Conservation (phyloP, 2,113 vertebrate genomes). For the Epinephelus lanceolatus region DNA sequence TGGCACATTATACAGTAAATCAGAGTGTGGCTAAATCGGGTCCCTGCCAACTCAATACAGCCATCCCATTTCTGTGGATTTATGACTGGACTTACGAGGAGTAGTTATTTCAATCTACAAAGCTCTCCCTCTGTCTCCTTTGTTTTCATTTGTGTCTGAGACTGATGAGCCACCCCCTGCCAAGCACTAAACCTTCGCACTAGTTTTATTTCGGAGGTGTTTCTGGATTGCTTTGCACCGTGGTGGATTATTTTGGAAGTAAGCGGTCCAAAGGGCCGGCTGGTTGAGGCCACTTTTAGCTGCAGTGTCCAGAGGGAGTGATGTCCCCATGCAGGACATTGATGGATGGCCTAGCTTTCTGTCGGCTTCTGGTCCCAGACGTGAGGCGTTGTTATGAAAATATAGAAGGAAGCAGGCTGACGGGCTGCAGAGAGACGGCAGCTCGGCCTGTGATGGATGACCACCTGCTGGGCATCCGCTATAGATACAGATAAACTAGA, state of each 20-base stretch:
- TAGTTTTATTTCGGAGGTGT: slow-evolving; percentile 53
- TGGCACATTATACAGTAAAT: slow-evolving; percentile 67
- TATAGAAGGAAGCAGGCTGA: slow-evolving; percentile 60
- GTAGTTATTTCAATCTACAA: slow-evolving; percentile 47
- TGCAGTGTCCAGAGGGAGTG: slow-evolving; percentile 64
- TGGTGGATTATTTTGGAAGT: slow-evolving; percentile 66
- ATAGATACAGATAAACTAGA: slow-evolving; percentile 29
- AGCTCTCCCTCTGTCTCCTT: background rate
- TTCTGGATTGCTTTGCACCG: slow-evolving; percentile 68
- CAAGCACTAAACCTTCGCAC: slow-evolving; percentile 1
- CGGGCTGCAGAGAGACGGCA: slow-evolving; percentile 35
- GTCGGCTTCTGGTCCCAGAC: slow-evolving; percentile 55
- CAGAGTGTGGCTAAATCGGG: slow-evolving; percentile 50
- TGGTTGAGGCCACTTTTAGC: slow-evolving; percentile 67
- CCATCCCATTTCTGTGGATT: slow-evolving; percentile 64
- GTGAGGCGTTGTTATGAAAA: slow-evolving; percentile 69
- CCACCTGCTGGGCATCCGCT: slow-evolving; percentile 26
- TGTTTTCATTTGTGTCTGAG: slow-evolving; percentile 45
- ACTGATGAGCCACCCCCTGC: slow-evolving; percentile 29
- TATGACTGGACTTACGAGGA: slow-evolving; percentile 51
- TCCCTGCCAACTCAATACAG: slow-evolving; percentile 54
- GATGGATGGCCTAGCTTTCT: slow-evolving; percentile 80
- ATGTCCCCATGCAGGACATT: slow-evolving; percentile 61
- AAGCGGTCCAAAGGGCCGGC: slow-evolving; percentile 53
- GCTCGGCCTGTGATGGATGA: slow-evolving; percentile 47